Base-by-base conservation (phyloP, 2,888 invertebrate genomes). In the Lasioglossum pauxillum region DNA sequence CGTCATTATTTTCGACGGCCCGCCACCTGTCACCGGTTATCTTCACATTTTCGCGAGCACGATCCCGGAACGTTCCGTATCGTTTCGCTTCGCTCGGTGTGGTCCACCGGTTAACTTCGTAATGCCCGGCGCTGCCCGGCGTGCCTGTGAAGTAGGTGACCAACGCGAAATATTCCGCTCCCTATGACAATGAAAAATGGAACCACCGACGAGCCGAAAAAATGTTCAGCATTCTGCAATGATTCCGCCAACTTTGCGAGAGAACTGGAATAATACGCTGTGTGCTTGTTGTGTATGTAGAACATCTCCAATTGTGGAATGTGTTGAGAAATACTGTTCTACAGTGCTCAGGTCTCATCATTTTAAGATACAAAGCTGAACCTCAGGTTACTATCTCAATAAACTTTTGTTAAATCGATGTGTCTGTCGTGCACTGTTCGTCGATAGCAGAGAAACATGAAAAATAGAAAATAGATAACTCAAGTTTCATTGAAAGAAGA, bases 1-100 rank as follows among this genome's bases (percentile, higher is more conserved):
- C 49, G 82, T 82, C 82, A 74, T 85, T 76, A 82, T 85, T 82
- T 80, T 75, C 77, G 73, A 67, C 79, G 44, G 44, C n/a, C n/a
- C 53, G 69, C 76, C 76, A 46, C 74, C 80, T 80, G 86, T 75
- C 82, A 78, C 35, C 82, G 75, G 73, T 53, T 85, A 69, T 76
- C 81, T 69, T 57, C 69, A 60, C 64, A 64, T 69, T 44, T 44
- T 76, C 49, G 44, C 41, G 41, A 82, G 16, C 64, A 64, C 44
- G 19, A 46, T 35, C 19, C 46, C 31, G 16, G 27, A 46, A 64
- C 72, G 38, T 41, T 41, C 71, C 41, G 41, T 71, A 41, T 71
- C 71, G 71, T 71, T 71, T 41, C 41, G 23, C 12, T n/a, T n/a
- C 71, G 23, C 71, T 41, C 71, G 71, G 12, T 4, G 5, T 41